These are phyloP conservation scores for Eidolon helvum DNA, from an alignment of 2,113 vertebrate species.

Conservation along the genomic window DNA sequence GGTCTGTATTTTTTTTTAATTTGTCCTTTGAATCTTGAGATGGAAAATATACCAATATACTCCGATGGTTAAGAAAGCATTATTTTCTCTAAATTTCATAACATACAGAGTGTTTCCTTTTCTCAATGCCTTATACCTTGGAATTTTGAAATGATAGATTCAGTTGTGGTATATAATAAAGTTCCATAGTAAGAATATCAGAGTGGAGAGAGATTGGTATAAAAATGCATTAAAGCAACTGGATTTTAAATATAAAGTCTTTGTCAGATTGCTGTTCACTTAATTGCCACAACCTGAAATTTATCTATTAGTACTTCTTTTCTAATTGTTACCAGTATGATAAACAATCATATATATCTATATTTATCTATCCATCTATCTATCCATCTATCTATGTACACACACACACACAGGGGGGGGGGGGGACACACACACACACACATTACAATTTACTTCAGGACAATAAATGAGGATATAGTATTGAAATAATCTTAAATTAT, in stretches of 20 bases:
- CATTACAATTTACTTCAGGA: neutral
- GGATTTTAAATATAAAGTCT: neutral
- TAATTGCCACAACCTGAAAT: conserved; percentile 14
- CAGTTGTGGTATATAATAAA: neutral
- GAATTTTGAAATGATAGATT: conserved; percentile 43
- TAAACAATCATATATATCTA: neutral
- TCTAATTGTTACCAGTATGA: neutral
- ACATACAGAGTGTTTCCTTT: neutral
- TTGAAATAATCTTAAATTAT: neutral
- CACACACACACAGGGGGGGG: no score
- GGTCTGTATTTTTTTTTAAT: neutral
- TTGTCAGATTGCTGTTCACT: neutral
- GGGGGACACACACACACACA: no score
- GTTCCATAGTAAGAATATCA: neutral
- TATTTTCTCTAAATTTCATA: neutral
- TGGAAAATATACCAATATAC: neutral
- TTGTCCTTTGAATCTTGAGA: neutral
- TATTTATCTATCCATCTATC: no score
- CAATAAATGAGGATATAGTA: neutral
- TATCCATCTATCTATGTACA: no score
- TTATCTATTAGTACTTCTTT: conserved; percentile 14
- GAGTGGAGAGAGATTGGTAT: neutral
- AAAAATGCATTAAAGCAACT: neutral
- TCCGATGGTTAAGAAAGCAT: neutral
- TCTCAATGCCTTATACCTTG: neutral